phyloP scores from a whole-genome alignment of 2,113 vertebrate species.

The Megaceryle torquata region DNA sequence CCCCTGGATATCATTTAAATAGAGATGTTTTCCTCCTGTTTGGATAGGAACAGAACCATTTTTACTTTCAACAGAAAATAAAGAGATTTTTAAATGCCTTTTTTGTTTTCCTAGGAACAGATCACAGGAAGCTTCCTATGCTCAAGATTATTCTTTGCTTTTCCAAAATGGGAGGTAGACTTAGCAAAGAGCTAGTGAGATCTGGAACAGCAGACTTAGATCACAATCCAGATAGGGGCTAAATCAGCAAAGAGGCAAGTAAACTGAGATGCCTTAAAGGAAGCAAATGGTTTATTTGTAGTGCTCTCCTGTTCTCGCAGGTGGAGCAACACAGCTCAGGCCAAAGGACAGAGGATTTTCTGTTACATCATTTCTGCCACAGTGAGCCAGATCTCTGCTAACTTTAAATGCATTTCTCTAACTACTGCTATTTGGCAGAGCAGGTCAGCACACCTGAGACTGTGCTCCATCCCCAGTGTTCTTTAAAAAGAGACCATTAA shows the following conservation, averaged over 20 bases:
- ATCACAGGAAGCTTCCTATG: neutral
- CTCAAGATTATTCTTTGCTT: neutral
- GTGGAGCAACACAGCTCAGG: neutral
- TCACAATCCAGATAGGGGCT: neutral
- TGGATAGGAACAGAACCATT: neutral
- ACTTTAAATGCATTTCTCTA: neutral
- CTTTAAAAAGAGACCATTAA: neutral
- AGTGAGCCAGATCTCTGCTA: neutral
- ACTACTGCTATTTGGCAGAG: neutral
- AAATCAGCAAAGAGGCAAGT: neutral
- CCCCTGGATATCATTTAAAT: neutral
- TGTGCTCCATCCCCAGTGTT: accelerated
- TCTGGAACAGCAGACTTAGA: neutral
- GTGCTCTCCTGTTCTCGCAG: neutral
- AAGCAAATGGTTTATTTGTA: neutral
- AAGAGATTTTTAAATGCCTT: neutral
- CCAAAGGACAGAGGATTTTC: neutral
- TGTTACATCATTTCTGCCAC: neutral
- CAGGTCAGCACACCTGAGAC: neutral
- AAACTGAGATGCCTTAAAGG: neutral
- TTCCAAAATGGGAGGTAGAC: neutral
- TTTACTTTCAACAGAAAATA: neutral
- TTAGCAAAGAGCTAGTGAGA: neutral
- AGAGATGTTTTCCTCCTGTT: neutral
- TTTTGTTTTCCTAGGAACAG: neutral